Base-by-base conservation (phyloP, 2,888 invertebrate species). In the Gymnosoma rotundatum region DNA sequence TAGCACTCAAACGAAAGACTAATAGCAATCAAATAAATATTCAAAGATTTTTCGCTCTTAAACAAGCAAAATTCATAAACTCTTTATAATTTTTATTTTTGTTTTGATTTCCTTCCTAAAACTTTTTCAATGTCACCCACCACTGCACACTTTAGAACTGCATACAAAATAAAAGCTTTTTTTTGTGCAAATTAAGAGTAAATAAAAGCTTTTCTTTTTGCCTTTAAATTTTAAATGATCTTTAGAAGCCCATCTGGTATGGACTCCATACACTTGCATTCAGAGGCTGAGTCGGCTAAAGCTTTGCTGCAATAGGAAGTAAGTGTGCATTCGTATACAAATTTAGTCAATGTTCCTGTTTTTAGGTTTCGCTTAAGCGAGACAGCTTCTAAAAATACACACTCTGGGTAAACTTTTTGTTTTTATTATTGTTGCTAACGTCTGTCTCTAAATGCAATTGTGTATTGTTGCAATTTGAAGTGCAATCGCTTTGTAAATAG, bases 351-450 rank as follows among this genome's bases (percentile, higher is more conserved):
- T 73, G 61, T 83, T 72, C 76, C 64, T 75, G 75, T 74, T 60
- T 79, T 63, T 60, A 20, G 56, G 20, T 79, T 54, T 79, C 42
- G 36, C 36, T 45, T 21, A 61, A 48, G 74, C 66, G 42, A 73
- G 73, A 83, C 83, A 83, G 75, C 75, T 86, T 87, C 90, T 90
- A 90, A 87, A 88, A 90, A 90, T 90, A 90, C 86, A 90, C 86
- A 87, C 61, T 56, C 16, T 8, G 7, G 8, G 8, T 69, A 84
- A 87, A 83, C 83, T 82, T 87, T 86, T 83, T 75, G 12, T 16
- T 48, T 36, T 86, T 88, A 86, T 86, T 85, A 45, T 70, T 72
- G 61, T 54, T 56, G 21, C n/a, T 73, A 52, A 32, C 32, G 32
- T 63, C 50, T 78, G 69, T 63, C 50, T 56, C 48, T 14, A 42